Conservation (phyloP, 2,888 invertebrate genomes). For the Athalia rosae region DNA sequence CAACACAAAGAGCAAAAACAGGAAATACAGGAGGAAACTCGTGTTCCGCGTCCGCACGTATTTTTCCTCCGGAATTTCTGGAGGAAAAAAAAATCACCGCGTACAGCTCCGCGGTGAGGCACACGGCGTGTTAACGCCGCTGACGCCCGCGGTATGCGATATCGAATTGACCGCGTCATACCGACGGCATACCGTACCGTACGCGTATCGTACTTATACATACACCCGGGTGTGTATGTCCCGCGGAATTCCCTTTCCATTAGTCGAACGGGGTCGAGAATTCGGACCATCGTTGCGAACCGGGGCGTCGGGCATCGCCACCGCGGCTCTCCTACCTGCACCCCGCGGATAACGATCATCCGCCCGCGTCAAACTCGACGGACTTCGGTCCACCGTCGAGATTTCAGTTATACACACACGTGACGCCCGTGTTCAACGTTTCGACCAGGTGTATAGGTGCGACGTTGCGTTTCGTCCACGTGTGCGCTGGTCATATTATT, state of each 20-base stretch:
- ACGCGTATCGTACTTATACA: no score
- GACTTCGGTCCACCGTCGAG: background rate
- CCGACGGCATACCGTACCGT: background rate
- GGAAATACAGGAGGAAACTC: no score
- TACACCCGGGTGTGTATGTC: no score
- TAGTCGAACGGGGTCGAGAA: background rate
- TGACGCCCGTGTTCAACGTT: no score
- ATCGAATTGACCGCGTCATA: background rate
- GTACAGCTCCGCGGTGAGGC: background rate
- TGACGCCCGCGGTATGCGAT: background rate
- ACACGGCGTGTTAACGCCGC: background rate
- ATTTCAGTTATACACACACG: no score
- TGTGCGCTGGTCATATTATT: no score
- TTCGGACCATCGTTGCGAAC: background rate
- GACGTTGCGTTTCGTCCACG: no score
- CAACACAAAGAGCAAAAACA: no score
- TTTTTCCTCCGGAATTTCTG: no score
- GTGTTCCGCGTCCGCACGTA: no score
- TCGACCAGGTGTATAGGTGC: background rate
- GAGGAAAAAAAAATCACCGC: no score
- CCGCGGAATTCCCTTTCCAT: background rate
- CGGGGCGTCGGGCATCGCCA: background rate
- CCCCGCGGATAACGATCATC: background rate
- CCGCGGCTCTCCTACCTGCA: no score
- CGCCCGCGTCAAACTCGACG: constrained; percentile 29